These are phyloP conservation scores for Microdon myrmicae DNA, from an alignment of 2,888 invertebrate genomes.

Conservation along the genomic window DNA sequence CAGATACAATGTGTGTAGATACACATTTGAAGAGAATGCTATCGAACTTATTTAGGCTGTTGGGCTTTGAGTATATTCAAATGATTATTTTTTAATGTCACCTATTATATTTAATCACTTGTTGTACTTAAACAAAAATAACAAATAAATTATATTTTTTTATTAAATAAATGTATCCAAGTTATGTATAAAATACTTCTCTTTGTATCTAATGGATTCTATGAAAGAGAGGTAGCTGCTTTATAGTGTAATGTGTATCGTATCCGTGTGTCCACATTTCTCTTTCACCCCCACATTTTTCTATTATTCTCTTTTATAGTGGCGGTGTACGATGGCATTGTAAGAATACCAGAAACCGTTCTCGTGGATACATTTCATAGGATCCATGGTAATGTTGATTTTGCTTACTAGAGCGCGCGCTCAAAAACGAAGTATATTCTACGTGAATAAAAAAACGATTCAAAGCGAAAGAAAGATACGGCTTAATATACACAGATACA, in stretches of 20 bases:
- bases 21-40: constrained; percentile 23
- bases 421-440: constrained; percentile 25
- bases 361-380: neutral
- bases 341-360: constrained; percentile 6
- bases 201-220: neutral
- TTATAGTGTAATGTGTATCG: constrained; percentile 3
- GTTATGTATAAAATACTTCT: constrained; percentile 5
- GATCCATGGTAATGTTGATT: constrained; percentile 2
- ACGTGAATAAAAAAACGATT: too few species aligned
- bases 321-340: constrained; percentile 6
- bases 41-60: too few species aligned
- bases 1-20: constrained; percentile 20
- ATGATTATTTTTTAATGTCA: too few species aligned
- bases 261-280: constrained; percentile 27
- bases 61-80: too few species aligned
- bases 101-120: too few species aligned
- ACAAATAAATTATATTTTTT: too few species aligned
- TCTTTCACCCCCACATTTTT: constrained; percentile 37
- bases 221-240: constrained; percentile 16
- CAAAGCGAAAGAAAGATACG: too few species aligned
- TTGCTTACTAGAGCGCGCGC: constrained; percentile 31
- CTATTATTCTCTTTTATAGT: constrained; percentile 11
- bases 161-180: too few species aligned
- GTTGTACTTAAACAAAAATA: too few species aligned
- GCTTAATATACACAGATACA: constrained; percentile 31